Percentiles rank a stretch among this genome's conserved stretches.
These are phyloP conservation scores for Pristionchus maxplancki DNA, from an alignment of 2,888 invertebrate species.

Conservation along the genomic window DNA sequence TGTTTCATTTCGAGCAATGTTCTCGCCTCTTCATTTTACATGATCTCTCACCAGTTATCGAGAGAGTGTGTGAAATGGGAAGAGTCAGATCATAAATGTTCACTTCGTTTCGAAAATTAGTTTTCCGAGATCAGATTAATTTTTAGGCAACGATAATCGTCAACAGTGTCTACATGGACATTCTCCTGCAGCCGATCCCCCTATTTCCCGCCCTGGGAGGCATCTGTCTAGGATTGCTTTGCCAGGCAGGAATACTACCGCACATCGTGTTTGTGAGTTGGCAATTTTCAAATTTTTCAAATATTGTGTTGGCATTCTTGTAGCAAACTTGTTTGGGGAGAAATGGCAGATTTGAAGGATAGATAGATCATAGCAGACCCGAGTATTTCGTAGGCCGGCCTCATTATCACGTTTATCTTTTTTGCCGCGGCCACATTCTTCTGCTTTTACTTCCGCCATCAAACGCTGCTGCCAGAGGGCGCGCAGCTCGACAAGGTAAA, in stretches of 20 bases:
- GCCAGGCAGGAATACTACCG: background rate
- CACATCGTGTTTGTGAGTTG: background rate
- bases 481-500: background rate
- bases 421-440: background rate
- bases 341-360: no score
- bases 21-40: no score
- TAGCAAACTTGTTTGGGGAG: no score
- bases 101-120: no score
- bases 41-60: background rate
- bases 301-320: no score
- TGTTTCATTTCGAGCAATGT: no score
- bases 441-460: background rate
- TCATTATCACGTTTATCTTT: background rate
- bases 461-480: background rate
- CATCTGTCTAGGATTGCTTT: background rate
- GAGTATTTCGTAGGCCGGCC: background rate
- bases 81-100: no score
- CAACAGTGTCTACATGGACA: background rate
- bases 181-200: background rate
- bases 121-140: no score
- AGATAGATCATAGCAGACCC: no score
- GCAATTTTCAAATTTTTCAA: background rate
- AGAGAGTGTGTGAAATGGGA: no score
- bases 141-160: background rate
- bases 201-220: background rate